Base-by-base conservation (phyloP, 2,888 invertebrate species). In the Embidobia sp. region DNA sequence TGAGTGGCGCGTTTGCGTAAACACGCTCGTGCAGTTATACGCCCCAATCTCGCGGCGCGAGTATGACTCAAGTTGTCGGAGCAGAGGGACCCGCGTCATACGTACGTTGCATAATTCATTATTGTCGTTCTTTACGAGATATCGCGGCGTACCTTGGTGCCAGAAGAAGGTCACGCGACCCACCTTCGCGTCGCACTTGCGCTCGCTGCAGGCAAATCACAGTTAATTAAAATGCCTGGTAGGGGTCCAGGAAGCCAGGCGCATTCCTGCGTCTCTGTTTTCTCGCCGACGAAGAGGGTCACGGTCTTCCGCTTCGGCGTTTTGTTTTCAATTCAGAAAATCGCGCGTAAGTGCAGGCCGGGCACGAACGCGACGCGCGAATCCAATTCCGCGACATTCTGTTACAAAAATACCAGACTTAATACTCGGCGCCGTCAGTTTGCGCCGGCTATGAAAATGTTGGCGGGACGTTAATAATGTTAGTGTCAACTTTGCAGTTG, bases 151-250 rank as follows among this genome's bases (percentile, higher is more conserved):
- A 37, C 40, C 63, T 57, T 35, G 67, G 55, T 44, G 61, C 63
- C 64, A 48, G 64, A 76, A 76, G 67, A 70, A 70, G 66, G 70
- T 70, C 70, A 66, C 59, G 61, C 44, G 48, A 55, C 13, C 49
- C 64, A 66, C 49, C 69, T 76, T 63, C 61, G 37, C 22, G 6
- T 40, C 42, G 11, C 40, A 63, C 53, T 63, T 33, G 18, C 44
- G 13, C 48, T 46, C 55, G 33, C 35, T 59, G 66, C 57, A 31
- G 46, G 51, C 11, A 70, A 77, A 72, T 66, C 77, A 33, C 29
- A 53, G 72, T 72, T 77, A 77, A 72, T 77, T 77, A 77, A 77
- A 72, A 72, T 67, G 67, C 77, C 59, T 66, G 46, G 55, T 49
- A 35, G 64, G 70, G 57, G 57, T 64, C 48, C 64, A 49, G 70